phyloP scores from a whole-genome alignment of 2,797 vertebrate species.

The Percopsis omiscomaycus region DNA sequence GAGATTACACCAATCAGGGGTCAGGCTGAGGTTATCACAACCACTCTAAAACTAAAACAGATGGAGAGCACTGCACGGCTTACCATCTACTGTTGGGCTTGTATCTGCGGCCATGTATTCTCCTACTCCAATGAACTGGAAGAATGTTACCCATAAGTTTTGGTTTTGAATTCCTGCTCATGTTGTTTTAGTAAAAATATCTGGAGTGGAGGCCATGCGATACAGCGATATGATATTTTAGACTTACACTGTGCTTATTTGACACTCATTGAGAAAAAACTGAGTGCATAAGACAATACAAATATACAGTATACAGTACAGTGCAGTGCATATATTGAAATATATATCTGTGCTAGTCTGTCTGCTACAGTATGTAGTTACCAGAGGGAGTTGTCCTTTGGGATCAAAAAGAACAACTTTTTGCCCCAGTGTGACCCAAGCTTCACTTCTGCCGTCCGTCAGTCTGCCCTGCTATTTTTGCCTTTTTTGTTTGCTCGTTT shows the following conservation, averaged over 20 bases:
- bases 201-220: conserved; percentile 34
- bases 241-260: neutral
- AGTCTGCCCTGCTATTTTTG: conserved; percentile 75
- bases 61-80: conserved; percentile 68
- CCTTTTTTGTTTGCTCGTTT: conserved; percentile 76
- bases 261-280: neutral
- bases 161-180: conserved; percentile 57
- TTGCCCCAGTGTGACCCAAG: conserved; percentile 33
- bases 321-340: neutral
- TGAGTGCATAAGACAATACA: too few species aligned
- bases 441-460: conserved; percentile 56
- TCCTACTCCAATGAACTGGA: conserved; percentile 52
- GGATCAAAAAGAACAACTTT: conserved; percentile 30
- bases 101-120: conserved; percentile 64
- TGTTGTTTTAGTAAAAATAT: conserved; percentile 51
- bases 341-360: neutral
- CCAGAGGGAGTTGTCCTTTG: neutral
- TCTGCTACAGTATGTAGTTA: conserved; percentile 11
- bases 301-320: too few species aligned
- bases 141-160: conserved; percentile 61
- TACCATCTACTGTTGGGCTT: conserved; percentile 63
- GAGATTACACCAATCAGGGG: conserved; percentile 75
- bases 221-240: conserved; percentile 27
- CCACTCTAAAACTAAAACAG: conserved; percentile 79
- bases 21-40: conserved; percentile 80